Base-by-base conservation (phyloP, 2,888 invertebrate genomes). In the Argyresthia goedartella region DNA sequence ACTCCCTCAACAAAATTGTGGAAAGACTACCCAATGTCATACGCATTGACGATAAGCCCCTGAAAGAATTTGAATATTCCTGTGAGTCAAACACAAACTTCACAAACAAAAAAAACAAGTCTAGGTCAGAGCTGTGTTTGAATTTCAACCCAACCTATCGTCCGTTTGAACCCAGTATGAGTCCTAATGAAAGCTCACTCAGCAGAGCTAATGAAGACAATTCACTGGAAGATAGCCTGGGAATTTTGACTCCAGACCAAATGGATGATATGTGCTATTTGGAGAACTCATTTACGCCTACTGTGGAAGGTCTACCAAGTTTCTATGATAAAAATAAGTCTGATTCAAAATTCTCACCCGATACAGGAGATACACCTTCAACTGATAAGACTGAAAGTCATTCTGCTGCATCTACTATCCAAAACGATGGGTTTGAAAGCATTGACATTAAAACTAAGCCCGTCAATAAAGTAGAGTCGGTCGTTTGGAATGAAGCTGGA, bases 191-290 rank as follows among this genome's bases (percentile, higher is more conserved):
- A 52, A 85, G 78, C 59, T 87, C 87, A 44, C 56, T 78, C 49
- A 84, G 70, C 56, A 77, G 79, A 67, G 75, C 82, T 50, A 89
- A 89, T 66, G 94, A 94, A 72, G 92, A 94, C 68, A 93, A 93
- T 70, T 95, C 95, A 1, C 89, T 94, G 62, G 95, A 95, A 66
- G 95, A 96, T 69, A 94, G 94, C 64, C 84, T 95, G 61, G 95
- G 95, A 6, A 95, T 96, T 63, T 82, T 96, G 56, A 95, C 95
- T 9, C 95, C 95, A 0, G 95, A 95, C 79, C 95, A 95, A 77
- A 95, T 96, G 94, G 92, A 93, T 65, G 91, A 90, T 64, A 89
- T 90, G 59, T 89, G 89, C 59, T 87, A 89, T 59, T 79, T 89
- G 60, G 90, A 90, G 64, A 89, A 89, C 65, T 86, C 90, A 58